Percentiles rank a stretch among this genome's conserved stretches.
These are phyloP conservation scores for Brachyhypopomus occidentalis DNA, from an alignment of 2,113 vertebrate species.

Conservation along the genomic window DNA sequence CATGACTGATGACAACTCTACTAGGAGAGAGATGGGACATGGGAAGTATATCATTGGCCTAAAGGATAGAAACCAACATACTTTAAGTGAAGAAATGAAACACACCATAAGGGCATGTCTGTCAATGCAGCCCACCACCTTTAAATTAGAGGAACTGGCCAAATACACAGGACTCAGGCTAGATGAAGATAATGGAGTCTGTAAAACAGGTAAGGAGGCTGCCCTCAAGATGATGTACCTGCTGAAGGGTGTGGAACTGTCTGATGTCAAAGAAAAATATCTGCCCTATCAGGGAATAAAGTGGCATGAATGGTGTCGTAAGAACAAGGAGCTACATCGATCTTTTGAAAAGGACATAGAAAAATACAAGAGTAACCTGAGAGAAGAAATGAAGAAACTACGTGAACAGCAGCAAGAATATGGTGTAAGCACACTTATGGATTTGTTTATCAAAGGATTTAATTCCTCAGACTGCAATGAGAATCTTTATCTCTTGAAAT, in stretches of 20 bases:
- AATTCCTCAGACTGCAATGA: conserved; percentile 39
- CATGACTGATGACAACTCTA: conserved; percentile 48
- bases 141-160: not conserved
- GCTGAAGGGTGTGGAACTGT: not conserved
- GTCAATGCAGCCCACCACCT: too few relatives aligned
- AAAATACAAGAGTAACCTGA: conserved; percentile 59
- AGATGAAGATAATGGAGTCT: not conserved
- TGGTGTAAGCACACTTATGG: conserved; percentile 40
- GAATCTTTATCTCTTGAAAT: conserved; percentile 72
- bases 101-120: too few relatives aligned
- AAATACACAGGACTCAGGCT: not conserved
- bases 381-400: conserved; percentile 64
- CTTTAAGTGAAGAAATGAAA: too few relatives aligned
- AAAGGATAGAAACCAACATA: not conserved
- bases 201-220: not conserved
- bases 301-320: conserved; percentile 35
- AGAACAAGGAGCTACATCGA: conserved; percentile 51
- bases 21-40: too few relatives aligned
- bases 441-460: conserved; percentile 53
- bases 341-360: conserved; percentile 62
- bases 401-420: conserved; percentile 59
- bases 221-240: not conserved
- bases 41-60: too few relatives aligned
- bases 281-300: conserved; percentile 26
- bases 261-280: not conserved